phyloP scores from a whole-genome alignment of 2,888 invertebrate genomes.

The Pyrgus malvae region DNA sequence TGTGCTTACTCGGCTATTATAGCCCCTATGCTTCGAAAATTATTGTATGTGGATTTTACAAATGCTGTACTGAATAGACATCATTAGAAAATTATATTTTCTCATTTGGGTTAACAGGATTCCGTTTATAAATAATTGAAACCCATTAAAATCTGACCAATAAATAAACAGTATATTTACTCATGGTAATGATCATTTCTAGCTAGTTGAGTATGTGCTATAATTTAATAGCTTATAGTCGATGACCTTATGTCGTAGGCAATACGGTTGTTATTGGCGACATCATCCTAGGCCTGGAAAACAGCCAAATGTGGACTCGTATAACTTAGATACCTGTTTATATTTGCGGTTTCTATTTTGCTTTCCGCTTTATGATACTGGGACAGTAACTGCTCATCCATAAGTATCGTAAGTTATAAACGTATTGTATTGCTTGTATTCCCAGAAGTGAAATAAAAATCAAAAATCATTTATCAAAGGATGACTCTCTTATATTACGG shows the following conservation, averaged over 20 bases:
- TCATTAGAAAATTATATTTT: too few relatives aligned
- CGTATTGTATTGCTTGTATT: too few relatives aligned
- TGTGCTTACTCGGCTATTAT: too few relatives aligned
- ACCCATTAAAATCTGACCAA: too few relatives aligned
- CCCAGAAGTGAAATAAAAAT: too few relatives aligned
- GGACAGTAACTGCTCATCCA: conserved; percentile 12
- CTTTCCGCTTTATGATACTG: conserved; percentile 21
- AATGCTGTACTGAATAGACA: too few relatives aligned
- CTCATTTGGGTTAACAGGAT: too few relatives aligned
- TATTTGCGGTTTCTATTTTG: conserved; percentile 26
- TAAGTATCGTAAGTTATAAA: conserved; percentile 2
- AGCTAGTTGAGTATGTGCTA: neutral
- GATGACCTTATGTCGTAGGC: conserved; percentile 2
- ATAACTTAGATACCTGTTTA: conserved; percentile 24
- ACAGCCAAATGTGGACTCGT: conserved; percentile 23
- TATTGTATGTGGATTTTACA: too few relatives aligned
- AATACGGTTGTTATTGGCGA: conserved; percentile 4
- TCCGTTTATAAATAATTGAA: too few relatives aligned
- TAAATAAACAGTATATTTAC: conserved; percentile 20
- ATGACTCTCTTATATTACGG: too few relatives aligned
- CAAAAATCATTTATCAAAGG: too few relatives aligned
- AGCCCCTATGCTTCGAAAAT: too few relatives aligned
- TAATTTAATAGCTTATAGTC: neutral
- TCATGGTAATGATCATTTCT: neutral
- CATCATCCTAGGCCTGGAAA: conserved; percentile 19